These are phyloP conservation scores for Halcyon chelicuti DNA, from an alignment of 2,797 vertebrate genomes.

Conservation along the genomic window DNA sequence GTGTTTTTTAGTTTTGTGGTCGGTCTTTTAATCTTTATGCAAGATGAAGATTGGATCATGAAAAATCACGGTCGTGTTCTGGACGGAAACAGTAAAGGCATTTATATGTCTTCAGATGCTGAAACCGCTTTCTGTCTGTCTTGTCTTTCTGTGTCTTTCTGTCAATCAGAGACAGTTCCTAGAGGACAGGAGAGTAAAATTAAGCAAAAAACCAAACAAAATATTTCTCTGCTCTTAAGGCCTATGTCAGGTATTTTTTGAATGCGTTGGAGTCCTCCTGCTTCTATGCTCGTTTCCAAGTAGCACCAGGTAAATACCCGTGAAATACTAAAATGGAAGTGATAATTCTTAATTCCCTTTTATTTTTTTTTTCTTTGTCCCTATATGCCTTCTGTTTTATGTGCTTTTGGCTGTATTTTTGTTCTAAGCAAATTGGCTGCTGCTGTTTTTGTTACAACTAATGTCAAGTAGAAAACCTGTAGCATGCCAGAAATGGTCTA, in stretches of 20 bases:
- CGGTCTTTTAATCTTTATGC: background rate
- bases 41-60: background rate
- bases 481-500: slow-evolving; percentile 39
- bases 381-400: background rate
- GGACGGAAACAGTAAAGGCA: background rate
- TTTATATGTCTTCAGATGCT: background rate
- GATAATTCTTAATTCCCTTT: background rate
- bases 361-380: background rate
- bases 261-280: background rate
- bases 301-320: background rate
- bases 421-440: slow-evolving; percentile 30
- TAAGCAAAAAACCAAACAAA: background rate
- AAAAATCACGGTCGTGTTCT: background rate
- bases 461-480: slow-evolving; percentile 56
- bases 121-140: background rate
- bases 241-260: background rate
- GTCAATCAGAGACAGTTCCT: background rate
- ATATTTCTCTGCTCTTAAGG: background rate
- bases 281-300: background rate
- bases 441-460: slow-evolving; percentile 61
- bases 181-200: background rate
- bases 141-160: background rate
- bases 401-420: slow-evolving; percentile 47
- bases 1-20: background rate
- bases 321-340: background rate